These are phyloP conservation scores for Pegoplata infirma DNA, from an alignment of 2,888 invertebrate genomes.

Conservation along the genomic window DNA sequence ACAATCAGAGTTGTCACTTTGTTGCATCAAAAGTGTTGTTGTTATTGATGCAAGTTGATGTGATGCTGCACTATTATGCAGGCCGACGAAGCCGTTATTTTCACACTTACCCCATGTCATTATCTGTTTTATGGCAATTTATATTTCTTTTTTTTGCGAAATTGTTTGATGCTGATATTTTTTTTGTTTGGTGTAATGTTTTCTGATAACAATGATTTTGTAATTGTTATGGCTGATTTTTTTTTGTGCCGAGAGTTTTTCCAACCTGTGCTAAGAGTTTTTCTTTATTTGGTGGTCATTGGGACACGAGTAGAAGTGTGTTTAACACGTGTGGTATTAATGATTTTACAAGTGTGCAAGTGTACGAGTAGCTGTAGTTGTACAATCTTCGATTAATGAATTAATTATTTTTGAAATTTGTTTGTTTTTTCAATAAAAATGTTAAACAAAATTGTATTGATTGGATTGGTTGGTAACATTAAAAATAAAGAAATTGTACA, in stretches of 20 bases:
- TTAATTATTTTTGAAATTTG: conserved; percentile 40
- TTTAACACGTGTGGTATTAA: conserved; percentile 53
- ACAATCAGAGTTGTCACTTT: conserved; percentile 64
- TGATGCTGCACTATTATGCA: conserved; percentile 47
- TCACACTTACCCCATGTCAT: conserved; percentile 53
- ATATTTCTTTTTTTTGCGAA: conserved; percentile 20
- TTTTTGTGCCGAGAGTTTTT: background rate
- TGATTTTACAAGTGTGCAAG: conserved; percentile 29
- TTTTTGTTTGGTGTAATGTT: background rate
- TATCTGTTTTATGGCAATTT: conserved; percentile 24
- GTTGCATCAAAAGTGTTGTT: conserved; percentile 35
- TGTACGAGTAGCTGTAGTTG: background rate
- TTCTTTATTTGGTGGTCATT: conserved; percentile 1
- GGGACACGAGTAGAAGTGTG: conserved; percentile 39
- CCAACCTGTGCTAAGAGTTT: background rate
- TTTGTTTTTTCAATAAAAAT: conserved; percentile 1
- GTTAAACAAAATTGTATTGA: background rate
- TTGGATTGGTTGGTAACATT: background rate
- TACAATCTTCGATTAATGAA: conserved; percentile 18
- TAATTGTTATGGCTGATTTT: conserved; percentile 16
- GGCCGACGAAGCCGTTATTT: conserved; percentile 52
- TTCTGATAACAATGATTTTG: conserved; percentile 25
- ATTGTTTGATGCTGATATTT: no score
- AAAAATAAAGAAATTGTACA: background rate
- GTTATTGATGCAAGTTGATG: conserved; percentile 36